phyloP scores from a whole-genome alignment of 2,888 invertebrate species.

The Oligia latruncula region DNA sequence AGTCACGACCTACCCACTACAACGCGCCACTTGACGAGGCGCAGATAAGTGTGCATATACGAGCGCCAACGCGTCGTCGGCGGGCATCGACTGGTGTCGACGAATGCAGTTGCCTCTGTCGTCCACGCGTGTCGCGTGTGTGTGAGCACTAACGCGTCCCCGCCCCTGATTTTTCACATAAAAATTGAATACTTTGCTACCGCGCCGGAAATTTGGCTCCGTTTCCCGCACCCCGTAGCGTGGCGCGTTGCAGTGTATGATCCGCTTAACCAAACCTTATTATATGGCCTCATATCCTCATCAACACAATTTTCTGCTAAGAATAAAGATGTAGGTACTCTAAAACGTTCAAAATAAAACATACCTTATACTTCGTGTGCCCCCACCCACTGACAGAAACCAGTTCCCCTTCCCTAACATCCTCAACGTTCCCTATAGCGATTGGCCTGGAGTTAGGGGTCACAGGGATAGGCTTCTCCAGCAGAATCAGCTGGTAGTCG shows the following conservation, averaged over 20 bases:
- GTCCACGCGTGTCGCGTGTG: neutral
- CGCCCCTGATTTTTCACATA: neutral
- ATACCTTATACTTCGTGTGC: slow-evolving; percentile 77
- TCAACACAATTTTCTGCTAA: neutral
- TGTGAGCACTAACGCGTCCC: neutral
- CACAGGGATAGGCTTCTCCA: slow-evolving; percentile 79
- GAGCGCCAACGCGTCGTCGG: neutral
- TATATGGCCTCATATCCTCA: neutral
- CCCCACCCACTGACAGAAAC: slow-evolving; percentile 84
- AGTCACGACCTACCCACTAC: neutral
- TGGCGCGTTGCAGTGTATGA: neutral
- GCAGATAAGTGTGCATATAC: neutral
- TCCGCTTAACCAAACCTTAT: neutral
- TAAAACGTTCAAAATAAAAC: neutral
- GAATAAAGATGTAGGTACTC: neutral
- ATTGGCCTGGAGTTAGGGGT: slow-evolving; percentile 77
- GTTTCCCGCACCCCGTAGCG: neutral
- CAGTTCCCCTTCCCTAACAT: slow-evolving; percentile 72
- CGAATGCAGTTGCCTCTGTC: neutral
- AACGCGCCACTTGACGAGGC: neutral
- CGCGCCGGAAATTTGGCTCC: neutral
- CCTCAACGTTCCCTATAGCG: slow-evolving; percentile 77
- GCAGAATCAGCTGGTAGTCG: slow-evolving; percentile 83
- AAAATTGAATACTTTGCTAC: neutral
- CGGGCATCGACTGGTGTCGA: neutral